phyloP scores from a whole-genome alignment of 2,113 vertebrate genomes.

The Macrotis lagotis region DNA sequence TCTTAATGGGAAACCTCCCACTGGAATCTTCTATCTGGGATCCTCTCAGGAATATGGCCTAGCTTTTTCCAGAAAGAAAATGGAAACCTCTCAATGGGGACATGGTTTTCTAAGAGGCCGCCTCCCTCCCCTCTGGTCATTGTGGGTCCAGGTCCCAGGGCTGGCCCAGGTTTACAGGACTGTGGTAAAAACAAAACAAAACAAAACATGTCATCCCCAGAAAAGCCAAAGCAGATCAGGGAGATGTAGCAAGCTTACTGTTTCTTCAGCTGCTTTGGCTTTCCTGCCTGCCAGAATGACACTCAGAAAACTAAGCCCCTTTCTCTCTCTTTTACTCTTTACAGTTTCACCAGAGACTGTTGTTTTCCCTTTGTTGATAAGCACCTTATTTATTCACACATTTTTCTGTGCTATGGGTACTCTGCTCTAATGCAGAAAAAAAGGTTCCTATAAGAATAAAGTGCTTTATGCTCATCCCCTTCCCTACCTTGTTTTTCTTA shows the following conservation, averaged over 20 bases:
- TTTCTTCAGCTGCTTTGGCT: neutral
- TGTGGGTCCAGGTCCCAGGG: neutral
- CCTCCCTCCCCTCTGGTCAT: neutral
- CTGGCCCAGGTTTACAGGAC: neutral
- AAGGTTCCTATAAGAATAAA: neutral
- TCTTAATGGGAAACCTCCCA: neutral
- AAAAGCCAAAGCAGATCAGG: neutral
- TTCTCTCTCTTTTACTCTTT: conserved; percentile 12
- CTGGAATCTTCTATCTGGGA: neutral
- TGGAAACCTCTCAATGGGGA: neutral
- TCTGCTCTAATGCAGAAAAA: neutral
- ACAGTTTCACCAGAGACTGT: neutral
- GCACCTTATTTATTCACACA: neutral
- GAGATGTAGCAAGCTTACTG: neutral
- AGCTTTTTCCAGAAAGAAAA: conserved; percentile 9
- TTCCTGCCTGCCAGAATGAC: neutral
- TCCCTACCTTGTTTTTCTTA: neutral
- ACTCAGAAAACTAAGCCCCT: neutral
- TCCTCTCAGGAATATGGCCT: neutral
- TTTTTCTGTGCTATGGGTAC: neutral
- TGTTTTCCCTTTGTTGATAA: neutral
- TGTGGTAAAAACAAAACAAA: too few species aligned
- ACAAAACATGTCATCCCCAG: neutral
- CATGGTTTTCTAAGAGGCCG: neutral
- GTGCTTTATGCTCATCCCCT: neutral